Evolutionary conservation across 1,140 invertebrate species (phyloP).

Genomic region (Agrypnia vestita): DNA sequence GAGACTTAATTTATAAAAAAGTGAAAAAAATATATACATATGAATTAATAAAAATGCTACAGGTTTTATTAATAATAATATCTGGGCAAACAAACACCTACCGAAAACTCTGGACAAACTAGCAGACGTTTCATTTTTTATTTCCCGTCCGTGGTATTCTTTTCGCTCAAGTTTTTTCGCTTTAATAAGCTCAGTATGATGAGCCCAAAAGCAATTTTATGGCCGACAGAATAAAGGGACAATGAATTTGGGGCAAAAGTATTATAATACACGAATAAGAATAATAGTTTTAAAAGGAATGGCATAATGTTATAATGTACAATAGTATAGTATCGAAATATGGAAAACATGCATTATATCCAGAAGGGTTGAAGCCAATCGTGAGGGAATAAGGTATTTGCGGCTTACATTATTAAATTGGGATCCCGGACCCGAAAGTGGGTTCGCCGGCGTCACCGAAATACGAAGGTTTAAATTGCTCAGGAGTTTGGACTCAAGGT

Average conservation of each 20-base stretch:
- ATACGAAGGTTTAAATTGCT: slow-evolving; percentile 46
- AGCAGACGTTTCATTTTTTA: neutral
- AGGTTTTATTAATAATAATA: neutral
- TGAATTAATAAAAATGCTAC: neutral
- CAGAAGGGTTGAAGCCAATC: slow-evolving; percentile 34
- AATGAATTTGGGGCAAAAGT: slow-evolving; percentile 39
- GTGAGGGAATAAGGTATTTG: slow-evolving; percentile 2
- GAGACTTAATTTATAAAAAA: neutral
- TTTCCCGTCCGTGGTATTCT: slow-evolving; percentile 14
- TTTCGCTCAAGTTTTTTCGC: slow-evolving; percentile 35
- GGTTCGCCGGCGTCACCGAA: slow-evolving; percentile 2
- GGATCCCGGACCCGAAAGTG: slow-evolving; percentile 27
- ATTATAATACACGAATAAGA: slow-evolving; percentile 49
- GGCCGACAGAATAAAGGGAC: slow-evolving; percentile 41
- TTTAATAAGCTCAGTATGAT: slow-evolving; percentile 49
- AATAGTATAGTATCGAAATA: slow-evolving; percentile 10
- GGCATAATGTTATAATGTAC: neutral
- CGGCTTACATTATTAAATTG: slow-evolving; percentile 44
- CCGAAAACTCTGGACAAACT: neutral
- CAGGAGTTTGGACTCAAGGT: slow-evolving; percentile 28
- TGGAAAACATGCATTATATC: slow-evolving; percentile 30
- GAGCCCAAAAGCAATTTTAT: slow-evolving; percentile 56
- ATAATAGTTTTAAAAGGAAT: slow-evolving; percentile 54
- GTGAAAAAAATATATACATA: too few species aligned
- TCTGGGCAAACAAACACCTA: neutral